Conservation (phyloP, 1,140 invertebrate species). For the Laupala kohalensis region DNA sequence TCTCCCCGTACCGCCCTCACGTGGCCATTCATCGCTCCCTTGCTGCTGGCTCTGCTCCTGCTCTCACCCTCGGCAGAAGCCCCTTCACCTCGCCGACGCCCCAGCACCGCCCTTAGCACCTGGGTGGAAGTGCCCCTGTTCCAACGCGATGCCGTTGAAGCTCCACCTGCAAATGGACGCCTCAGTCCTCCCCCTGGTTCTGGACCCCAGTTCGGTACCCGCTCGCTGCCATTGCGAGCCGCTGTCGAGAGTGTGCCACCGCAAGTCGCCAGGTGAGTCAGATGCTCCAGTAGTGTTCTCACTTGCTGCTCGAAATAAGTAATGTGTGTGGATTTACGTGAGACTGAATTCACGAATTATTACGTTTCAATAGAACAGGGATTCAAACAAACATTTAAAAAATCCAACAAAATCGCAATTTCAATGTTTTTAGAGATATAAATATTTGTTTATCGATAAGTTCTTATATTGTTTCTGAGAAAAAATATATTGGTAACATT, state of each 20-base stretch:
- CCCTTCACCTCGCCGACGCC: constrained; percentile 20
- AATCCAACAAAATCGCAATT: background rate
- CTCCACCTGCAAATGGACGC: constrained; percentile 22
- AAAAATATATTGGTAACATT: too few species aligned
- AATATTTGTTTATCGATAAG: background rate
- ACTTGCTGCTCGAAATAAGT: background rate
- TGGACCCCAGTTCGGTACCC: constrained; percentile 22
- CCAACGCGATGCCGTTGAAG: constrained; percentile 40
- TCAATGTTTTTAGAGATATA: background rate
- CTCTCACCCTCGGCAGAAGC: constrained; percentile 20
- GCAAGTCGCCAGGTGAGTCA: background rate
- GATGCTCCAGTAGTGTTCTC: background rate
- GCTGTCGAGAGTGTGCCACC: constrained; percentile 41
- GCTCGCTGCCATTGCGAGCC: constrained; percentile 36
- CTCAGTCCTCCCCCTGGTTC: background rate
- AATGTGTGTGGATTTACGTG: background rate
- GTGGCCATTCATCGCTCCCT: too few species aligned
- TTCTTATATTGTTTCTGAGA: too few species aligned
- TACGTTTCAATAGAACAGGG: background rate
- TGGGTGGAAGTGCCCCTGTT: constrained; percentile 26
- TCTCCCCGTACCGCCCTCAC: constrained; percentile 4
- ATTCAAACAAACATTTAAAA: background rate
- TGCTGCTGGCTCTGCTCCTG: too few species aligned
- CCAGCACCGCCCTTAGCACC: constrained; percentile 15
- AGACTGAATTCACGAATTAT: background rate